Base-by-base conservation (phyloP, 2,113 vertebrate genomes). In the Triplophysa rosa region DNA sequence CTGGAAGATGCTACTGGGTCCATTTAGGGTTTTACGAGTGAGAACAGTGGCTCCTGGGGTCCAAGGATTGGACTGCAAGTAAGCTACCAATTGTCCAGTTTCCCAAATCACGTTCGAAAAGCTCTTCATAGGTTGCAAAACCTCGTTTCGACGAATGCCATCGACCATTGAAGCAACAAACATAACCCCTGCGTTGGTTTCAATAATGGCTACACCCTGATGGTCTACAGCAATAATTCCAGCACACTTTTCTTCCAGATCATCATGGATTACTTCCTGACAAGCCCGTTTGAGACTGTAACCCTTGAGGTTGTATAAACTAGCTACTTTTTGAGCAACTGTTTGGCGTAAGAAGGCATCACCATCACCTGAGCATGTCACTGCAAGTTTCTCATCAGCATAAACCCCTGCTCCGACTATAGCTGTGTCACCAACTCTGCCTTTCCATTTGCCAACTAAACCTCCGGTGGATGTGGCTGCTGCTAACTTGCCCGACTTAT, bases 391-490 rank as follows among this genome's bases (percentile, higher is more conserved):
- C 24, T 90, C 85, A 78, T 93, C 92, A 59, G 92, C 92, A 85
- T 91, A 93, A 81, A 91, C 87, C 62, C 93, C 93, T 70, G 93
- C 92, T 6, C 93, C 93, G 1, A 93, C 90, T 19, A 94, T 85
- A 67, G 93, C 93, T 33, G 92, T 94, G 82, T 94, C 93, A 29
- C 93, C 93, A 59, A 94, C 86, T 83, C 92, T 81, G 0, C 93
- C 93, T 85, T 89, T 92, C 77, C 92, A 81, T 59, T 94, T 94
- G 77, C 92, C 92, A 3, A 91, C 90, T 52, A 93, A 26, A 26
- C 93, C 93, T 21, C 93, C 93, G 4, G 93, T 93, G 16, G 93
- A 94, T 14, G 92, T 84, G 59, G 93, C 92, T 70, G 92, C 92
- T 61, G 93, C 92, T 40, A 94, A 83, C 33, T 70, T 84, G 3